Evolutionary conservation across 2,888 invertebrate species (phyloP).

Genomic region (Andrena minutula): DNA sequence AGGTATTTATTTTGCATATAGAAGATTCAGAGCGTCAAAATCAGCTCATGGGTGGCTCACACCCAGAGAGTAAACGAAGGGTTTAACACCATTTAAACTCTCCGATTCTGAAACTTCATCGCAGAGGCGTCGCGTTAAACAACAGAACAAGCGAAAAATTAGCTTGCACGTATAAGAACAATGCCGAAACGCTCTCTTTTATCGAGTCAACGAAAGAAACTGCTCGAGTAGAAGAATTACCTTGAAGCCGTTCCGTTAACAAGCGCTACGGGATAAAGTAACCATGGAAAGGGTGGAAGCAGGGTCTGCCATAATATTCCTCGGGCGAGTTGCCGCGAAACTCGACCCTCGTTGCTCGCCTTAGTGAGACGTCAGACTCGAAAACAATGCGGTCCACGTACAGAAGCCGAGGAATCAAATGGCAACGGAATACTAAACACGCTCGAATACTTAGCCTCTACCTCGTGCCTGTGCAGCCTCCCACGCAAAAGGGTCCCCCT

Average conservation of each 20-base stretch:
- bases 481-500: conserved; percentile 21
- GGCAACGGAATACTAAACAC: conserved; percentile 73
- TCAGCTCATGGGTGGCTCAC: too few relatives aligned
- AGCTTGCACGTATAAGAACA: background rate
- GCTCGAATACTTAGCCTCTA: conserved; percentile 64
- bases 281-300: background rate
- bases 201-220: background rate
- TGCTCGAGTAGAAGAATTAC: conserved; percentile 4
- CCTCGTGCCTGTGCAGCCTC: background rate
- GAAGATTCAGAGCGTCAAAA: too few relatives aligned
- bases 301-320: conserved; percentile 68
- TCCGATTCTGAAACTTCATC: too few relatives aligned
- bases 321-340: conserved; percentile 71
- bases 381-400: conserved; percentile 78
- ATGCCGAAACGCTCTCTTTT: conserved; percentile 1
- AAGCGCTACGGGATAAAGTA: conserved; percentile 22
- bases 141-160: too few relatives aligned
- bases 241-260: conserved; percentile 26
- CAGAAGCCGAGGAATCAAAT: conserved; percentile 75
- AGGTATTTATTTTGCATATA: too few relatives aligned
- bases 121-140: too few relatives aligned
- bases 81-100: too few relatives aligned
- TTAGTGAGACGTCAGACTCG: conserved; percentile 74
- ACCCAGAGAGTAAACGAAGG: too few relatives aligned
- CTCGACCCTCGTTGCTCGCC: conserved; percentile 61